Evolutionary conservation across 1,140 invertebrate genomes (phyloP).

Genomic region (Zaprionus ghesquierei): DNA sequence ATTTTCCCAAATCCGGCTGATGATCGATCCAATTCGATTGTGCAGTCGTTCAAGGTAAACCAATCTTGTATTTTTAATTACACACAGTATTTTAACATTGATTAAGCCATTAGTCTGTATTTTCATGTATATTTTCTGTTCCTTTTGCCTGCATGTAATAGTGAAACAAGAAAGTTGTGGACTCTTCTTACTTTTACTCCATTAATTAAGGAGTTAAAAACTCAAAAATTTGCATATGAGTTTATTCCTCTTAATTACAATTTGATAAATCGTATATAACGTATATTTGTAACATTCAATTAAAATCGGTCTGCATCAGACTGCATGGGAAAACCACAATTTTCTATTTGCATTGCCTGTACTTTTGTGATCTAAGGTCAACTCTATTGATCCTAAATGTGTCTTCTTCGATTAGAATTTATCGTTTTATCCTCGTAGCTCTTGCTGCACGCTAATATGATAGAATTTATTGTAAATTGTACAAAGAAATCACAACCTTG

Average conservation of each 20-base stretch:
- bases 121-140: neutral
- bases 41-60: slow-evolving; percentile 75
- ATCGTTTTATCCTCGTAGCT: neutral
- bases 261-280: too few species aligned
- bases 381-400: neutral
- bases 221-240: neutral
- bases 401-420: neutral
- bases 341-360: neutral
- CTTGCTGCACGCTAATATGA: neutral
- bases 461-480: neutral
- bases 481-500: neutral
- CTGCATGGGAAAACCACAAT: neutral
- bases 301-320: neutral
- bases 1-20: slow-evolving; percentile 8
- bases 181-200: neutral
- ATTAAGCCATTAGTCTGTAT: neutral
- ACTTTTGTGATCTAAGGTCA: neutral
- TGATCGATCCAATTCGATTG: slow-evolving; percentile 11
- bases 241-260: neutral
- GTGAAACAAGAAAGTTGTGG: neutral
- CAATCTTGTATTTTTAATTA: slow-evolving; percentile 3
- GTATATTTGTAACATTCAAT: too few species aligned
- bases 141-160: neutral
- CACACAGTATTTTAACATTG: neutral
- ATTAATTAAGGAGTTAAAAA: neutral